A percentile compares a stretch with the other conserved stretches of the same genome.
phyloP scores from a whole-genome alignment of 1,140 invertebrate genomes.

The Aporrectodea caliginosa region DNA sequence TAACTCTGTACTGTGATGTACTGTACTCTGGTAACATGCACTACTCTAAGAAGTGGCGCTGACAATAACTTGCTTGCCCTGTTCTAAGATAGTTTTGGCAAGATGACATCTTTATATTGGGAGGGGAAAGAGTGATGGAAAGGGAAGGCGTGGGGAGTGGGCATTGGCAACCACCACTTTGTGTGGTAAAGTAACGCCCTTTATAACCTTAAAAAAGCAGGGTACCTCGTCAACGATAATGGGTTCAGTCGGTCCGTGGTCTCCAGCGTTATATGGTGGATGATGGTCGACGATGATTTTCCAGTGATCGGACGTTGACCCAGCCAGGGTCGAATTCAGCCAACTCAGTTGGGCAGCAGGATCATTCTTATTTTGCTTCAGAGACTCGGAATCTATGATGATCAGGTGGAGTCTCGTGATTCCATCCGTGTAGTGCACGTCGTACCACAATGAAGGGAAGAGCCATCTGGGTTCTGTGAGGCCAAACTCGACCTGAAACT shows the following conservation, averaged over 20 bases:
- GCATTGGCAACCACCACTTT: too few species aligned
- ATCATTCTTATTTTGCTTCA: neutral
- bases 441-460: slow-evolving; percentile 19
- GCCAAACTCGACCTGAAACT: slow-evolving; percentile 27
- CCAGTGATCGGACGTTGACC: neutral
- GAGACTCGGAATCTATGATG: slow-evolving; percentile 1
- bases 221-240: neutral
- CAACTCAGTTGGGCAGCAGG: neutral
- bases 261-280: slow-evolving; percentile 1
- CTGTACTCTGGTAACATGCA: too few species aligned
- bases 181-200: too few species aligned
- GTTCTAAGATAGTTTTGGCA: too few species aligned
- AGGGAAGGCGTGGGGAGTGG: too few species aligned
- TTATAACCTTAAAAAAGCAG: too few species aligned
- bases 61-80: too few species aligned
- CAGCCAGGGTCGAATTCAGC: neutral
- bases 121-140: too few species aligned
- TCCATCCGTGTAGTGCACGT: neutral
- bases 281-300: slow-evolving; percentile 17
- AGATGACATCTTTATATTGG: too few species aligned
- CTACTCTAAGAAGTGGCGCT: too few species aligned
- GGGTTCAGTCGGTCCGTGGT: neutral
- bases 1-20: too few species aligned
- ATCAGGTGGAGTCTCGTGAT: neutral
- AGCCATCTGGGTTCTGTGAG: slow-evolving; percentile 4